Evolutionary conservation across 2,797 vertebrate genomes (phyloP).

Genomic region (Limnodromus scolopaceus): DNA sequence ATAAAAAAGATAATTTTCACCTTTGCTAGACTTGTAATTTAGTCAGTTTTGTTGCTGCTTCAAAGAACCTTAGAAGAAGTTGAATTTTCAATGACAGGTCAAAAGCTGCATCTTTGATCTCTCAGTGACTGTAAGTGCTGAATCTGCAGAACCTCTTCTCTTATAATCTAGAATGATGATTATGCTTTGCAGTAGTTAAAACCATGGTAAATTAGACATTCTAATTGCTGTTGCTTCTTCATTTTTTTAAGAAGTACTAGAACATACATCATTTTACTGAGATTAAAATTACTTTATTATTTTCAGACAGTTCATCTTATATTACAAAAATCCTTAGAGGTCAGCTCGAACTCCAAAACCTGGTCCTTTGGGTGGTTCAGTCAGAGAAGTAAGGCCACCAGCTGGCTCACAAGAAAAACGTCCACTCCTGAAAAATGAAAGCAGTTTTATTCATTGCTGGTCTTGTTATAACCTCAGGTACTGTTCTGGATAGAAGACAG

Average conservation of each 20-base stretch:
- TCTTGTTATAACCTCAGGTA: neutral
- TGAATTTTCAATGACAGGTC: neutral
- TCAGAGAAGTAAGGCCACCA: slow-evolving; percentile 92
- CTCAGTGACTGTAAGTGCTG: accelerated
- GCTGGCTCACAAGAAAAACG: slow-evolving; percentile 98
- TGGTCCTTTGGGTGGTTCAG: slow-evolving; percentile 90
- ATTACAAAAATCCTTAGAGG: slow-evolving; percentile 80
- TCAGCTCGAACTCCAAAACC: slow-evolving; percentile 92
- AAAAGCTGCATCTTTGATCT: neutral
- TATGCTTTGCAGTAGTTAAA: neutral
- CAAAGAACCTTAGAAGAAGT: neutral
- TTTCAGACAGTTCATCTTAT: slow-evolving; percentile 15
- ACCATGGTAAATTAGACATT: neutral
- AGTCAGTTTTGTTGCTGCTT: neutral
- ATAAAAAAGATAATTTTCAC: neutral
- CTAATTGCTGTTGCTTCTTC: neutral
- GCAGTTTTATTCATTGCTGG: neutral
- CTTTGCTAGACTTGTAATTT: neutral
- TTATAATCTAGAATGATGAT: neutral
- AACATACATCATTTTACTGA: neutral
- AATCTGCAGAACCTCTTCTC: neutral
- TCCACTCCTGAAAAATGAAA: slow-evolving; percentile 81
- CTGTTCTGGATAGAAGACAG: neutral
- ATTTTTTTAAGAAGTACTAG: neutral
- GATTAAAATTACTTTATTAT: slow-evolving; percentile 52